Base-by-base conservation (phyloP, 2,113 vertebrate species). In the Scartelaos histophorus region DNA sequence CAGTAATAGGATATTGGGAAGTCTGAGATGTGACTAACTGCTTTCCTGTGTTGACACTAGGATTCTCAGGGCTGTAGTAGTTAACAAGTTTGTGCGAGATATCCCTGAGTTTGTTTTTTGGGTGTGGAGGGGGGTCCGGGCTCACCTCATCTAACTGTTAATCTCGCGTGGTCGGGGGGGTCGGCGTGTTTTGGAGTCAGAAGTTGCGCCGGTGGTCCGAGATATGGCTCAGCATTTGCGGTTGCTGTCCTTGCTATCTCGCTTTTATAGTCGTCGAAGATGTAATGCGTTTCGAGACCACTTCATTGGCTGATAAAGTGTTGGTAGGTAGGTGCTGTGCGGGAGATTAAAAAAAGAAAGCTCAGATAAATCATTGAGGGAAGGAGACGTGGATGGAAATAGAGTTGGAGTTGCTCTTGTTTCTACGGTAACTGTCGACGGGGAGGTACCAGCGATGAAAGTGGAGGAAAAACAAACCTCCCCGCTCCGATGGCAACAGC, bases 351-450 rank as follows among this genome's bases (percentile, higher is more conserved):
- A 90, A 87, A 90, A 90, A 87, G 80, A 90, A 80, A 88, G 80
- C 84, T 72, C 71, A 7, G 74, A 70, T 88, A 91, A 91, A 90
- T 92, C 88, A 87, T 84, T 85, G 90, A 90, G 89, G 83, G 85
- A 93, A 88, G 78, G 87, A 89, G 88, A 81, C 85, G 80, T 79
- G 88, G 92, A 93, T 94, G 88, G 92, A 94, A 94, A 94, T 94
- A 94, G 93, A 94, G 91, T 91, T 82, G 78, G 89, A 92, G 92
- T 93, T 93, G 92, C 92, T 93, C 93, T 92, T 94, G 93, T 94
- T 94, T 94, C 93, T 93, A 94, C 91, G 93, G 93, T 92, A 94
- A 94, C 92, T 94, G 92, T 90, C 85, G 90, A 92, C 62, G 91
- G 91, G 92, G 92, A 93, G 89, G 92, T 93, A 91, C 92, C 84